These are phyloP conservation scores for Osmerus eperlanus DNA, from an alignment of 2,113 vertebrate species.

Conservation along the genomic window DNA sequence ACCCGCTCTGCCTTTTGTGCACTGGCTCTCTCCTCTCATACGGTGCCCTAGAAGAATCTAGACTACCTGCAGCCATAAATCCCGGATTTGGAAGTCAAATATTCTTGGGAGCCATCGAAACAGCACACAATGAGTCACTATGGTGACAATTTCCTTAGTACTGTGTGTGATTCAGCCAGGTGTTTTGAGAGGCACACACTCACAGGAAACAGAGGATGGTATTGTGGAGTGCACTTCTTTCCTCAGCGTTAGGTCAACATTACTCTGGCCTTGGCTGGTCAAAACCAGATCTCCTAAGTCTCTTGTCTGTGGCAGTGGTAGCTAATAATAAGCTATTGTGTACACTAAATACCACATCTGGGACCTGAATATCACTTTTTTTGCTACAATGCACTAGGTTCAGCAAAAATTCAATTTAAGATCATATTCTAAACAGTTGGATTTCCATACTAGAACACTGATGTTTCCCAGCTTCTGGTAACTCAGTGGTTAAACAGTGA, in stretches of 20 bases:
- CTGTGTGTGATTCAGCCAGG: slow-evolving; percentile 13
- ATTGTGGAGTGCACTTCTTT: slow-evolving; percentile 1
- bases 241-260: slow-evolving; percentile 29
- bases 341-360: neutral
- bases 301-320: neutral
- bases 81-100: too few species aligned
- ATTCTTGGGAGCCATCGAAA: too few species aligned
- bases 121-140: neutral
- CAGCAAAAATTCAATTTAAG: neutral
- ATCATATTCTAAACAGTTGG: neutral
- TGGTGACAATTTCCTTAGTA: slow-evolving; percentile 5
- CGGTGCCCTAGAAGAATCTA: neutral
- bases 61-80: too few species aligned
- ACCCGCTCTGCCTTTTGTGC: slow-evolving; percentile 23
- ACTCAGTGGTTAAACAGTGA: too few species aligned
- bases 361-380: neutral
- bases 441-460: neutral
- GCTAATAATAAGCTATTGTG: slow-evolving; percentile 6
- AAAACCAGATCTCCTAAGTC: slow-evolving; percentile 21
- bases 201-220: slow-evolving; percentile 12
- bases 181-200: slow-evolving; percentile 24
- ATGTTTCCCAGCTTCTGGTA: too few species aligned
- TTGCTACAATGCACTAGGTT: too few species aligned
- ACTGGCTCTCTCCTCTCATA: slow-evolving; percentile 27
- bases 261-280: slow-evolving; percentile 1